Percentiles rank a stretch among this genome's conserved stretches.
These are phyloP conservation scores for Etheostoma cragini DNA, from an alignment of 2,113 vertebrate species.

Conservation along the genomic window DNA sequence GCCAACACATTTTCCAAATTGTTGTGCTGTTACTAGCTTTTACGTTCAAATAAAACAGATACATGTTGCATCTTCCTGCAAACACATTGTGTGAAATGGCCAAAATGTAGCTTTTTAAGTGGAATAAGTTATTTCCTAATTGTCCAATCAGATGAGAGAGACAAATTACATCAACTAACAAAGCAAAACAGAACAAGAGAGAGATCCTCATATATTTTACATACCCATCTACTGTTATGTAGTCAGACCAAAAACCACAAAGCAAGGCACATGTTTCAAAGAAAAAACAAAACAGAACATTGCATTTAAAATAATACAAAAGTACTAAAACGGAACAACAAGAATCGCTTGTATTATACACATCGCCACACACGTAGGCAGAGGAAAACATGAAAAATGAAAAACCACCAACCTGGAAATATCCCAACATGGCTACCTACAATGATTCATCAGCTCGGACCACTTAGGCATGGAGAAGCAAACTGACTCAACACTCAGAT, in stretches of 20 bases:
- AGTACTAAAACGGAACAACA: slow-evolving; percentile 73
- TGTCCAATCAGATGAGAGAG: background rate
- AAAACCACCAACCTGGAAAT: slow-evolving; percentile 66
- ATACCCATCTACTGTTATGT: slow-evolving; percentile 75
- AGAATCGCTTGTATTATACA: slow-evolving; percentile 69
- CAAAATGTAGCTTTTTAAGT: background rate
- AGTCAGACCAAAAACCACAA: slow-evolving; percentile 80
- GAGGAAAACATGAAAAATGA: slow-evolving; percentile 2
- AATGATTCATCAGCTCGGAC: slow-evolving; percentile 74
- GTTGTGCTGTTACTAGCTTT: background rate
- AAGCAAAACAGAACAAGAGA: slow-evolving; percentile 59
- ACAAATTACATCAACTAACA: slow-evolving; percentile 4
- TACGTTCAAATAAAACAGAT: background rate
- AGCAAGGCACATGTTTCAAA: slow-evolving; percentile 92
- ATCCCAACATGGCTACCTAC: slow-evolving; percentile 71
- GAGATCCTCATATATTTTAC: slow-evolving; percentile 53
- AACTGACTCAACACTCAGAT: slow-evolving; percentile 72
- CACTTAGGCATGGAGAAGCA: slow-evolving; percentile 78
- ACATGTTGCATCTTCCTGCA: background rate
- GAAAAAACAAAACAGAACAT: slow-evolving; percentile 60
- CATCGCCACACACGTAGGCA: slow-evolving; percentile 59
- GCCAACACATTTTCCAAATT: background rate
- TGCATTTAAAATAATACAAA: slow-evolving; percentile 76
- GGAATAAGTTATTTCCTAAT: background rate
- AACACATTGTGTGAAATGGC: background rate